Base-by-base conservation (phyloP, 2,888 invertebrate species). In the Myathropa florea region DNA sequence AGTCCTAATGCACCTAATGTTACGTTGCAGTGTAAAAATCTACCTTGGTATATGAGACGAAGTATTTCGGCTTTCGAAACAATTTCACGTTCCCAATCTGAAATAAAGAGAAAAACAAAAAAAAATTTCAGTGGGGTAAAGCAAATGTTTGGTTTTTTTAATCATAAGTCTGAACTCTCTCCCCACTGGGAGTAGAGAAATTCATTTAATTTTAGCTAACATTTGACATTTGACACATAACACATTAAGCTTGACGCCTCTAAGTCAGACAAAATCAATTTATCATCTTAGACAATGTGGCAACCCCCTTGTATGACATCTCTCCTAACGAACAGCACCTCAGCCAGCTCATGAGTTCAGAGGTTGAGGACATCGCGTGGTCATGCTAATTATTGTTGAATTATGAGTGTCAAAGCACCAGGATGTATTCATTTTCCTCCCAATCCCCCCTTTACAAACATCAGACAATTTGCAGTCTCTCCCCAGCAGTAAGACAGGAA, bases 11-110 rank as follows among this genome's bases (percentile, higher is more conserved):
- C 99, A 93, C 98, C 98, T 93, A 99, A 95, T 91, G 98, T 99
- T 93, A 99, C 99, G 94, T 98, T 99, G 94, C 99, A 99, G 95
- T 99, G 99, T 92, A 99, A 95, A 95, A 99, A 99, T 92, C 99
- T 96, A 90, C 99, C 99, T 95, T 99, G 99, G 94, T 99, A 99
- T 93, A 99, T 99, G 93, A 99, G 96, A 93, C 99, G 96, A 91
- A 99, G 95, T 93, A 99, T 98, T 95, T 99, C 98, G 89, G 99
- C 97, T 93, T 97, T 97, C 89, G 97, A 96, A 90, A 98, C 98
- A 91, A 97, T 96, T 94, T 99, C 99, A 91, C 98, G 96, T 91
- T 96, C 95, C 99, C 99, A 99, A 94, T 99, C 99, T 97, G 95
- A 92, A 95, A 33, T 0, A 2, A 33, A 12, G 95, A 89, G 92